Evolutionary conservation across 2,113 vertebrate genomes (phyloP).

Genomic region (Dipodomys merriami): DNA sequence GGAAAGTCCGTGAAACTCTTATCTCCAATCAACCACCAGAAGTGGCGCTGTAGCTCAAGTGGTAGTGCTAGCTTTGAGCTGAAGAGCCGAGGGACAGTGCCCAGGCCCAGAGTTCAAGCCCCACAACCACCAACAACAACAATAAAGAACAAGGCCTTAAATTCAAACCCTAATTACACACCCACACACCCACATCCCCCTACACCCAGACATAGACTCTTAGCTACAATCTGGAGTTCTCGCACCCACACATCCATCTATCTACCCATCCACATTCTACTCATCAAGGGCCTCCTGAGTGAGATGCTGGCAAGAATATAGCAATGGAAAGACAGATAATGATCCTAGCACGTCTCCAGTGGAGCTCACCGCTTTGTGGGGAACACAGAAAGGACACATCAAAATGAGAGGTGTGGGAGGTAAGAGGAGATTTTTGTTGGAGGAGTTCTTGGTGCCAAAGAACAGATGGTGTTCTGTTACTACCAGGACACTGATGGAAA

Average conservation of each 20-base stretch:
- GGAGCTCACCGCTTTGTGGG: not conserved
- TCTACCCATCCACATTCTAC: not conserved
- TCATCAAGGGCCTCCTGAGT: not conserved
- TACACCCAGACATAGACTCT: no score
- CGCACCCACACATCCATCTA: not conserved
- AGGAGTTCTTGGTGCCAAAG: slow-evolving; percentile 8
- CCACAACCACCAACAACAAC: no score
- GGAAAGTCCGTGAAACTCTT: no score
- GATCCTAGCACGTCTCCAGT: not conserved
- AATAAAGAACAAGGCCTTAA: no score
- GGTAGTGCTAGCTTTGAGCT: no score
- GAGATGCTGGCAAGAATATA: not conserved
- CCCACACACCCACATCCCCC: no score
- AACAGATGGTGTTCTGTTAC: not conserved
- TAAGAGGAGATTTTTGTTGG: not conserved
- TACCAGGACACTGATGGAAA: slow-evolving; percentile 16
- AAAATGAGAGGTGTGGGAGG: not conserved
- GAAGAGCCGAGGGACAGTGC: no score
- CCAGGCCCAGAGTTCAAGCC: no score
- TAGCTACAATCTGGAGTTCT: not conserved
- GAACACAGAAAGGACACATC: not conserved
- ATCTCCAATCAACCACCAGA: no score
- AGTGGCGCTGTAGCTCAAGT: no score
- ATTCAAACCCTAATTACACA: no score
- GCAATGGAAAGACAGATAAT: not conserved